Evolutionary conservation across 1,140 invertebrate species (phyloP), one percentile per base, ranked within the genome.

Genomic region (Cephus cinctus): DNA sequence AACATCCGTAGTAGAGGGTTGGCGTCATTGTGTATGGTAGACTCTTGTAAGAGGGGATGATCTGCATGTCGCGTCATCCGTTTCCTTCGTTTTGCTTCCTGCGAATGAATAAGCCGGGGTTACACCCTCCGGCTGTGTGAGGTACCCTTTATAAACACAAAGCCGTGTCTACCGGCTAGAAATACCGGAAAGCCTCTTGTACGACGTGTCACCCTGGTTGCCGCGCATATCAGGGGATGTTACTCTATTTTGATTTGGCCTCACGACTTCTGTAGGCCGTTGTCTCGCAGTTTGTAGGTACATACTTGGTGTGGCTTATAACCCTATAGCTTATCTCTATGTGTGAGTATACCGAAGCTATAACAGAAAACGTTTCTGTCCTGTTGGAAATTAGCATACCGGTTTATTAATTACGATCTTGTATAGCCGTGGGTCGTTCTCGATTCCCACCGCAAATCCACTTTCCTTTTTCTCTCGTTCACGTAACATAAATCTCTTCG

Each of bases 21-120:
- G n/a, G n/a, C 25, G 57, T 62, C 61, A 57, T 62, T 60, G 47
- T 25, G 25, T 8, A n/a, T 46, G 47, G 22, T 49, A 42, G 39
- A 55, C 51, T 22, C 19, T 43, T 15, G 55, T 47, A 50, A 41
- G 45, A 34, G 43, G 48, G 65, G 62, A 56, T 64, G 68, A 72
- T 71, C 61, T 63, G 63, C 54, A 59, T 61, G 61, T 65, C 63
- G 63, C 52, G 63, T 63, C 65, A 60, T 71, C 63, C 63, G 66
- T 59, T 69, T 72, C 65, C 64, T 72, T 67, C 63, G 58, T 63
- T 66, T 63, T 54, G 42, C 64, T 75, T 75, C 70, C 68, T 64
- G 62, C 56, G 61, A 62, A 65, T 70, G 69, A 74, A 73, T 72
- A 69, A 68, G 59, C 63, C 60, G 59, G 61, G 63, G 63, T 63